Evolutionary conservation across 2,797 vertebrate species (phyloP).

Genomic region (Tapirus indicus): DNA sequence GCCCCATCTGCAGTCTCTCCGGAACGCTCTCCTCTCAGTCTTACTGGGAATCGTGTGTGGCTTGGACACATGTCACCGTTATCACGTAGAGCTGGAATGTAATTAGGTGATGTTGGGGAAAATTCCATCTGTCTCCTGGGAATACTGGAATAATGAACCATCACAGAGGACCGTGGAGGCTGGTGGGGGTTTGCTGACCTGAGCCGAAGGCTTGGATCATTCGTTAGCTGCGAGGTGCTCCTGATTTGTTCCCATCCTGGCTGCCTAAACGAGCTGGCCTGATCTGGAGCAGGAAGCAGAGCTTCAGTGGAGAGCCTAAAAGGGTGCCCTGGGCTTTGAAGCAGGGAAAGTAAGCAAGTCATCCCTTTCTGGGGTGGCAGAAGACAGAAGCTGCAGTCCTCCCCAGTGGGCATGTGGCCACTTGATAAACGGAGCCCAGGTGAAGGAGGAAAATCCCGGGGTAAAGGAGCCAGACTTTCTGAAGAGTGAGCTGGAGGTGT

Average conservation of each 20-base stretch:
- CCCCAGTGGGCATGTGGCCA: background rate
- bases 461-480: background rate
- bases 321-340: slow-evolving; percentile 51
- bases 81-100: slow-evolving; percentile 42
- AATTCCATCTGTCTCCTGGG: slow-evolving; percentile 71
- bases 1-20: background rate
- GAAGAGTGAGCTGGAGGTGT: background rate
- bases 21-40: background rate
- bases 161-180: slow-evolving; percentile 57
- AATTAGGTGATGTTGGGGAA: slow-evolving; percentile 73
- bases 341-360: background rate
- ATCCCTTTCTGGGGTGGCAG: background rate
- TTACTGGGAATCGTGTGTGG: background rate
- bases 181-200: slow-evolving; percentile 67
- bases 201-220: background rate
- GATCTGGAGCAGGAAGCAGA: background rate
- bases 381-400: background rate
- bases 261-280: background rate
- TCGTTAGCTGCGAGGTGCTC: slow-evolving; percentile 60
- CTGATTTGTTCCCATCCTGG: background rate
- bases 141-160: slow-evolving; percentile 77
- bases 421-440: background rate
- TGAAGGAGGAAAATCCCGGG: background rate
- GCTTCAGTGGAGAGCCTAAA: slow-evolving; percentile 37
- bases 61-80: slow-evolving; percentile 63